Percentiles rank a stretch among this genome's conserved stretches.
phyloP scores from a whole-genome alignment of 2,797 vertebrate genomes.

The Pangasius macronema region DNA sequence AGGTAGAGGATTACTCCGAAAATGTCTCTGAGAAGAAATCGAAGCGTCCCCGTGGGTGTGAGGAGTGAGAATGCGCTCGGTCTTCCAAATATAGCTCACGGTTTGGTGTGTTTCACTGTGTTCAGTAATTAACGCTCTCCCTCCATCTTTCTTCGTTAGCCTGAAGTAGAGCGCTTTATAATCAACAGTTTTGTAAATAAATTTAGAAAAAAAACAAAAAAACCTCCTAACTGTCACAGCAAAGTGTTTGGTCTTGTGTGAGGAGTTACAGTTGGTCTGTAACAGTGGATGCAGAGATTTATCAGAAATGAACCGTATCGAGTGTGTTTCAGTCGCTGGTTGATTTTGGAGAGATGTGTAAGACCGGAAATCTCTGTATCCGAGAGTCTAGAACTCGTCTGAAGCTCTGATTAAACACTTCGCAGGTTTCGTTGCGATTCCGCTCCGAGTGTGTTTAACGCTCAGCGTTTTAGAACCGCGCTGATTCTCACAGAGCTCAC shows the following conservation, averaged over 20 bases:
- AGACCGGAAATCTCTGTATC: not conserved
- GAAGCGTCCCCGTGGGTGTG: constrained; percentile 47
- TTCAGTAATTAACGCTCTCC: constrained; percentile 20
- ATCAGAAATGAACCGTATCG: not conserved
- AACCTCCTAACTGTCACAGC: not conserved
- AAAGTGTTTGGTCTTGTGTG: not conserved
- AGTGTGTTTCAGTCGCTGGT: not conserved
- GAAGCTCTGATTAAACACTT: not conserved
- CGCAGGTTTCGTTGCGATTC: not conserved
- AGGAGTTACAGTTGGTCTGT: not conserved
- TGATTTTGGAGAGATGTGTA: not conserved
- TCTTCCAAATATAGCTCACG: constrained; percentile 38
- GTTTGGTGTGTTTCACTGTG: not conserved
- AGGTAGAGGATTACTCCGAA: constrained; percentile 24
- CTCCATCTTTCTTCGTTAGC: not conserved
- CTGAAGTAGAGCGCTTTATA: not conserved
- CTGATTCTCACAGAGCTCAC: not conserved
- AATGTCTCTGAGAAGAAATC: constrained; percentile 39
- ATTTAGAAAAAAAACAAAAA: too few species aligned
- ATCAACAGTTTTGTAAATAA: not conserved
- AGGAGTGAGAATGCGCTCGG: constrained; percentile 32
- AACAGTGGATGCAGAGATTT: not conserved
- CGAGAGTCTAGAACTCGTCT: not conserved
- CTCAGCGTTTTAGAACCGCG: not conserved
- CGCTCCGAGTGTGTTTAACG: not conserved